Conservation (phyloP, 2,113 vertebrate genomes). For the Tachuris rubrigastra region DNA sequence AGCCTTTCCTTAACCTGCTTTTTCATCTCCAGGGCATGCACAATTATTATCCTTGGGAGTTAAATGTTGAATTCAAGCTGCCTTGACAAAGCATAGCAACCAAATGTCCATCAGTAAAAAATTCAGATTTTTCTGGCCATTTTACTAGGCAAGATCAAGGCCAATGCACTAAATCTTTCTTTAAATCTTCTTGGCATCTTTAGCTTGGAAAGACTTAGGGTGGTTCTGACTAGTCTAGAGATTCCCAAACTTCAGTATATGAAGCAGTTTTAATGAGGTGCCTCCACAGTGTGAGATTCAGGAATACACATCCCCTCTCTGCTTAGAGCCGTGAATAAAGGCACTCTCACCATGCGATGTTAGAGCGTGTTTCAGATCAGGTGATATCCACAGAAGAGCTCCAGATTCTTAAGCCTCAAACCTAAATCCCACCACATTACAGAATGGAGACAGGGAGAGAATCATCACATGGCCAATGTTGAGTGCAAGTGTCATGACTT, state of each 20-base stretch:
- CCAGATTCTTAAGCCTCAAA: neutral
- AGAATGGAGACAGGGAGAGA: neutral
- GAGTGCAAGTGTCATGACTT: neutral
- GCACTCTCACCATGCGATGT: neutral
- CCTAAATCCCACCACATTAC: neutral
- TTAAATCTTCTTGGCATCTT: neutral
- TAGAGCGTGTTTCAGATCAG: neutral
- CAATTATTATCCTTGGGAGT: neutral
- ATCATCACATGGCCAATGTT: rapidly evolving
- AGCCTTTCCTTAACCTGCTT: neutral
- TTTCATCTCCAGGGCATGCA: neutral
- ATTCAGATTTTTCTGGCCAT: neutral
- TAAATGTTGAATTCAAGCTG: neutral
- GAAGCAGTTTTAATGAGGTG: neutral
- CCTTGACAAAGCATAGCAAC: neutral
- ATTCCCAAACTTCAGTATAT: neutral
- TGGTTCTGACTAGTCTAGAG: neutral
- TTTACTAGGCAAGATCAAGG: neutral
- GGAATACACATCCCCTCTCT: neutral
- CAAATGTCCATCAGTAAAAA: neutral
- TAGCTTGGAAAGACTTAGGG: neutral
- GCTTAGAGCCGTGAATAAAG: neutral
- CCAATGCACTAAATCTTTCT: neutral
- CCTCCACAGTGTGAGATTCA: neutral
- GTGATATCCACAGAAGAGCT: neutral